Base-by-base conservation (phyloP, 2,888 invertebrate genomes). In the Drosophila anomelani region DNA sequence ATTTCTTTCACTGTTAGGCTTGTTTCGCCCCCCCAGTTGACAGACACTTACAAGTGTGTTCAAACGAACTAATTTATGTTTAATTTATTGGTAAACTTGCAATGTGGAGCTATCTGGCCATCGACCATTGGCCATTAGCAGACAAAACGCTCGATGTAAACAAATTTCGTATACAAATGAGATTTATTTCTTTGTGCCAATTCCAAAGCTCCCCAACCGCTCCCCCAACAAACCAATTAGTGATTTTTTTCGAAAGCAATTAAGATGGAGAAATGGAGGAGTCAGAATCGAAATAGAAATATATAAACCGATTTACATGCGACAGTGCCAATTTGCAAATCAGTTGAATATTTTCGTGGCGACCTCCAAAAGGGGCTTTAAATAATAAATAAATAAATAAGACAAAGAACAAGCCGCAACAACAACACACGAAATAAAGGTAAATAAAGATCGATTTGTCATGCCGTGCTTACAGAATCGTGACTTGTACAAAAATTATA, bases 361-460 rank as follows among this genome's bases (percentile, higher is more conserved):
- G 64, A 64, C 64, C 64, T 56, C 69, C 56, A 39, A 26, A 53
- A 57, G 34, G 46, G 34, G 54, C 55, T 53, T 63, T 53, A 26
- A 56, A 17, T 36, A 56, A 23, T 53, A 36, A 53, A 53, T 53
- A 53, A 47, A 29, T 47, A 29, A 47, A 29, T 34, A 36, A 36
- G 20, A 3, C 20, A 36, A n/a, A 17, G 47, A 47, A 10, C 7
- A 36, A 15, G 26, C 6, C 29, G 4, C 7, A 29, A 29, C 10
- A 10, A 9, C 20, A 5, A 12, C 20, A 12, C 6, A 32, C 23
- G 4, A n/a, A 13, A 13, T 6, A 32, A 4, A 1, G 20, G 15
- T n/a, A 15, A 39, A 20, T 49, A 73, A 55, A 44, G 51, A 64
- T 47, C 75, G 77, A 79, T 85, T 85, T 85, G 82, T 87, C 77